Base-by-base conservation (phyloP, 2,113 vertebrate species). In the Misgurnus mizolepis region DNA sequence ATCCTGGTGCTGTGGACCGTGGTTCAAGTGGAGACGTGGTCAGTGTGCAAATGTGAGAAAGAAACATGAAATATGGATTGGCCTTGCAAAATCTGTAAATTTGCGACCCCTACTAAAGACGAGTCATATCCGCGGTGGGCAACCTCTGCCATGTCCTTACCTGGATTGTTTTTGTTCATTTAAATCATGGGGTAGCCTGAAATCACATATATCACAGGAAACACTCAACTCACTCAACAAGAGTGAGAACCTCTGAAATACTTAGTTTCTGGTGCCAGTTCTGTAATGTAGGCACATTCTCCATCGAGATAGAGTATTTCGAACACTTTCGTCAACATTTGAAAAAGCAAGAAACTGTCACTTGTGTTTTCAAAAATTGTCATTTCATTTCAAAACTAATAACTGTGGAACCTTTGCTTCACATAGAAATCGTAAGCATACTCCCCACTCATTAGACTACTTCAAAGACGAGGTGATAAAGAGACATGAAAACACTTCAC, bases 341-440 rank as follows among this genome's bases (percentile, higher is more conserved):
- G 15, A 55, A 55, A 55, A 55, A 55, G 4, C 53, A 55, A 4
- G 53, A 55, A 15, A 55, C 53, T 55, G 53, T 55, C 3, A 17
- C 15, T 6, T 55, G 53, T 65, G 62, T 65, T 40, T 65, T 65
- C 3, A 14, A 39, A 11, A 40, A 65, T 12, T 65, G 62, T 6
- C 12, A 14, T 65, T 65, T 6, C 12, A 14, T 65, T 65, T 65
- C 62, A 65, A 12, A 12, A 65, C 62, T 40, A 65, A 40, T 7
- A 65, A 34, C 10, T 62, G 12, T 62, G 61, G 61, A 34, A 62
- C 27, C 4, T 62, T 39, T 62, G 61, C 61, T 39, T 73, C 53
- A 1, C 55, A 73, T 14, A 73, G 53, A 39, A 40, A 15, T 15
- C 34, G 55, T 2, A 73, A 73, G 14, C 83, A 86, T 58, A 86